Conservation (phyloP, 2,797 vertebrate genomes). For the Sebastes wilsoni region DNA sequence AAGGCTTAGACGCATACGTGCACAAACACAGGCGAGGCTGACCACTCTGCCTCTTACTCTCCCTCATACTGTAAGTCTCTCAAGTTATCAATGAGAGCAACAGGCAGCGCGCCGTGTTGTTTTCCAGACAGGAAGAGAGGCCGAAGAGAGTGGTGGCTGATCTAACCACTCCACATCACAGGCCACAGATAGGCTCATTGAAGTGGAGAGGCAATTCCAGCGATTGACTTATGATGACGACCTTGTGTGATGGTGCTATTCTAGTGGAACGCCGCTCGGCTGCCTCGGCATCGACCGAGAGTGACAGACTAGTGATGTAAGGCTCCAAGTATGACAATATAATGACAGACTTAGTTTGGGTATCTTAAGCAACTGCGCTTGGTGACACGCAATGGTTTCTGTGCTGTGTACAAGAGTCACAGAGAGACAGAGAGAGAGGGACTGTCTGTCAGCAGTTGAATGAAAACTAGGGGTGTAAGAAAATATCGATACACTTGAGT, state of each 20-base stretch:
- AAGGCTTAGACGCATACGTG: not conserved
- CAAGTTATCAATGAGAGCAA: conserved; percentile 2
- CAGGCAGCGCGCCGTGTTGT: not conserved
- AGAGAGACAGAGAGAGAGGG: not conserved
- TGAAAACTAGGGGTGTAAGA: not conserved
- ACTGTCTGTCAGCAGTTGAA: not conserved
- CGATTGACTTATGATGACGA: conserved; percentile 51
- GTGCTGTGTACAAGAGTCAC: not conserved
- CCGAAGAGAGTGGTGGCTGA: conserved; percentile 19
- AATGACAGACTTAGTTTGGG: conserved; percentile 62
- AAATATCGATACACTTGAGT: not conserved
- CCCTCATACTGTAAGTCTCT: not conserved
- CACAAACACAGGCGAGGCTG: conserved; percentile 25
- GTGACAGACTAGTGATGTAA: conserved; percentile 63
- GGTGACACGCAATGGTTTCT: conserved; percentile 39
- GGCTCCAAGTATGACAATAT: conserved; percentile 57
- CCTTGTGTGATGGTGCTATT: conserved; percentile 50
- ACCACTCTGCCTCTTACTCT: conserved; percentile 12
- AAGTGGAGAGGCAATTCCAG: conserved; percentile 40
- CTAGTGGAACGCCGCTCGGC: conserved; percentile 24
- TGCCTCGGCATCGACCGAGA: conserved; percentile 35
- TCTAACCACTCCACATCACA: conserved; percentile 56
- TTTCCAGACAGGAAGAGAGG: conserved; percentile 32
- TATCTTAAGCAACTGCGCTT: conserved; percentile 26
- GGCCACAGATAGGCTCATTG: conserved; percentile 32